Base-by-base conservation (phyloP, 2,113 vertebrate genomes). In the Bombycilla garrulus region DNA sequence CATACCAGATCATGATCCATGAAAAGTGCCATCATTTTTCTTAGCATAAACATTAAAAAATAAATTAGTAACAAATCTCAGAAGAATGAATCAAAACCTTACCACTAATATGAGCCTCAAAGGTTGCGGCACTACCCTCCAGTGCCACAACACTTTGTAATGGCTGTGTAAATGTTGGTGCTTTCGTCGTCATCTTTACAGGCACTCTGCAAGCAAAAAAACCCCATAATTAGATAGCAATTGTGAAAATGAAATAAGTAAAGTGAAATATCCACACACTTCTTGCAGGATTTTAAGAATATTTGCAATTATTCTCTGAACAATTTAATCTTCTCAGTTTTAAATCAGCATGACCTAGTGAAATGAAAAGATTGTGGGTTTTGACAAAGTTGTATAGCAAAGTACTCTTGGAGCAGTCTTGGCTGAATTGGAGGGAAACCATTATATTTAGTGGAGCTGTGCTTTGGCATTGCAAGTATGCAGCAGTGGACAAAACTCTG, bases 71-170 rank as follows among this genome's bases (percentile, higher is more conserved):
- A 26, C 3, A 12, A 58, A 35, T 48, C 33, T 25, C 65, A 35
- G 28, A 79, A 93, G 80, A 62, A 66, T 7, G 3, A 82, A 38
- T 15, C 7, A 73, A 72, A 81, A 56, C 25, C 99, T 99, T 99
- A 99, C 99, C 99, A 98, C 99, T 99, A 97, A 99, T 96, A 96
- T 99, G 99, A 98, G 99, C 99, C 98, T 99, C 98, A 98, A 99
- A 99, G 98, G 99, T 99, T 98, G 99, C 99, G 33, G 99, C 98
- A 99, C 99, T 99, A 99, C 99, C 99, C 99, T 99, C 99, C 89
- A 99, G 99, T 99, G 98, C 99, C 98, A 99, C 99, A 98, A 99
- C 99, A 62, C 99, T 99, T 98, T 99, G 99, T 96, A 99, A 98
- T 6, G 99, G 99, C 98, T 99, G 99, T 9, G 97, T 99, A 96